phyloP scores from a whole-genome alignment of 2,888 invertebrate species.

The Emesis russula region DNA sequence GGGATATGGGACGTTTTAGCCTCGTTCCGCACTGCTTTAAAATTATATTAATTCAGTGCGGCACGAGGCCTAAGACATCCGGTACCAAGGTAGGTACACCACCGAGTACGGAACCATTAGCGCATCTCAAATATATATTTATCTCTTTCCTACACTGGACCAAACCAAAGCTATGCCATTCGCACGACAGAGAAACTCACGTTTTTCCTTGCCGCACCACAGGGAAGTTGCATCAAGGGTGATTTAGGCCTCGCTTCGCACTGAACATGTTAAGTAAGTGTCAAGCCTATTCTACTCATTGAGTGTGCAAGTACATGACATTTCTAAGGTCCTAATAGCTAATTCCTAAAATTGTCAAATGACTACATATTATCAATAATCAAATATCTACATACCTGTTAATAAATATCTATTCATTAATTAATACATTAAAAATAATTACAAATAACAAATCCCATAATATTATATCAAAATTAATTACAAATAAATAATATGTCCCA shows the following conservation, averaged over 20 bases:
- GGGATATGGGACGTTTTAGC: slow-evolving; percentile 62
- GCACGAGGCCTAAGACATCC: slow-evolving; percentile 77
- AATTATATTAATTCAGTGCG: slow-evolving; percentile 62
- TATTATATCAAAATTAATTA: no score
- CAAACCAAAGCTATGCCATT: slow-evolving; percentile 56
- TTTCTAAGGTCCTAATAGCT: no score
- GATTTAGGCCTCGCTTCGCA: slow-evolving; percentile 47
- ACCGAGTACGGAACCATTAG: slow-evolving; percentile 65
- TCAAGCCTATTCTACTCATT: no score
- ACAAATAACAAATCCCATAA: no score
- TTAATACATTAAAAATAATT: no score
- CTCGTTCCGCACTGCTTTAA: slow-evolving; percentile 68
- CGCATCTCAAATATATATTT: slow-evolving; percentile 64
- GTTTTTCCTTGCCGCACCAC: slow-evolving; percentile 39
- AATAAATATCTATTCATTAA: no score
- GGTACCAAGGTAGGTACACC: slow-evolving; percentile 65
- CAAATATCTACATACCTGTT: no score
- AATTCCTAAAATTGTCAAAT: no score
- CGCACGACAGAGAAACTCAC: slow-evolving; percentile 48
- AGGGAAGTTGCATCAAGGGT: slow-evolving; percentile 42
- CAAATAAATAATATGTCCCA: no score
- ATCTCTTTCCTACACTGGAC: slow-evolving; percentile 58
- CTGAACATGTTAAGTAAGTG: slow-evolving; percentile 40
- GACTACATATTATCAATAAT: no score
- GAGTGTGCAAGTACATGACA: no score